Evolutionary conservation across 2,888 invertebrate species (phyloP).

Genomic region (Cotesia congregata): DNA sequence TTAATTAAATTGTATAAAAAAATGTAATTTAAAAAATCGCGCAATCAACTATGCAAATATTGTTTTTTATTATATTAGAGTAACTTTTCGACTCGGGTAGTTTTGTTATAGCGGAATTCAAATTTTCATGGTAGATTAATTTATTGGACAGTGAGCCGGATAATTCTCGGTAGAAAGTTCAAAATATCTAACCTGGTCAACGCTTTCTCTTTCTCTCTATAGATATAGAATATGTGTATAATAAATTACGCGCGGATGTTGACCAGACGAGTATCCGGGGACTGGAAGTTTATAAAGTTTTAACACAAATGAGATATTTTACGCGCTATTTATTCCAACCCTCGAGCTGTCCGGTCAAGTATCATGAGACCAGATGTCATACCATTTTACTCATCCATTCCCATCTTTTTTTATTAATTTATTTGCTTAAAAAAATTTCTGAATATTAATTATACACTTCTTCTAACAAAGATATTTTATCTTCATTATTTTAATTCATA

Average conservation of each 20-base stretch:
- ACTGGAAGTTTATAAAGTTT: conserved; percentile 38
- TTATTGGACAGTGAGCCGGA: conserved; percentile 21
- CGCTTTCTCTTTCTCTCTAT: neutral
- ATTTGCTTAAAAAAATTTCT: neutral
- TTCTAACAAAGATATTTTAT: neutral
- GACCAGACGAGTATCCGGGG: conserved; percentile 25
- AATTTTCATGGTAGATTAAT: conserved; percentile 16
- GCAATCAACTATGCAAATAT: conserved; percentile 4
- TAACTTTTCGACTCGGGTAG: conserved; percentile 24
- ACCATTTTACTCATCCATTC: neutral
- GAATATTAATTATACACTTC: neutral
- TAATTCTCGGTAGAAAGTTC: conserved; percentile 14
- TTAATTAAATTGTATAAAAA: neutral
- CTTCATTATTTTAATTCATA: no score
- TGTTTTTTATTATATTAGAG: conserved; percentile 14
- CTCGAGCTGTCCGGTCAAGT: conserved; percentile 3
- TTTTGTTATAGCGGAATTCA: conserved; percentile 17
- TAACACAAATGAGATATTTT: conserved; percentile 41
- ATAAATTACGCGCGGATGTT: conserved; percentile 19
- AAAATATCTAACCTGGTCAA: conserved; percentile 30
- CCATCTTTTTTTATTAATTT: neutral
- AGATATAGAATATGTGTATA: neutral
- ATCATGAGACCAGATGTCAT: conserved; percentile 7
- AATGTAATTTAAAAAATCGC: conserved; percentile 8
- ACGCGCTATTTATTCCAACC: conserved; percentile 35